Percentiles rank a stretch among this genome's conserved stretches.
These are phyloP conservation scores for Xestia ashworthii DNA, from an alignment of 2,888 invertebrate species.

Conservation along the genomic window DNA sequence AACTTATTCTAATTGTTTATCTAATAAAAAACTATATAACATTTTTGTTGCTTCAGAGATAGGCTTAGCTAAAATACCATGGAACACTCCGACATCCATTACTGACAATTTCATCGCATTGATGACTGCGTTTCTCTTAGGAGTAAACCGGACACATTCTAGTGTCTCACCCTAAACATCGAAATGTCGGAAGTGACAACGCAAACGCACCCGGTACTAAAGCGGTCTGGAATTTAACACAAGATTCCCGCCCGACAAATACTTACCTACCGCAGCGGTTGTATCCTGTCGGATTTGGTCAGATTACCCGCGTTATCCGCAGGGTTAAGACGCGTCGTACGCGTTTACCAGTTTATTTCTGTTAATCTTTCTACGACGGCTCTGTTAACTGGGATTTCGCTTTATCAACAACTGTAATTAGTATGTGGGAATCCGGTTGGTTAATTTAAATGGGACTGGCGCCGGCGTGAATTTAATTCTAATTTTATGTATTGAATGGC, in stretches of 20 bases:
- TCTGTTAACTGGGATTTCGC: constrained; percentile 69
- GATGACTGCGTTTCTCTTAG: no score
- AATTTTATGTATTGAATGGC: constrained; percentile 56
- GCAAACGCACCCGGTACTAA: constrained; percentile 72
- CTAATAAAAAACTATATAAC: no score
- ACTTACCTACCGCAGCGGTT: constrained; percentile 86
- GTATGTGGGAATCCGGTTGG: constrained; percentile 63
- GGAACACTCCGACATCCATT: no score
- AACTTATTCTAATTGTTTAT: no score
- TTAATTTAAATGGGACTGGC: constrained; percentile 62
- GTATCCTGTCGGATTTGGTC: constrained; percentile 80
- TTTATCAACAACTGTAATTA: constrained; percentile 69
- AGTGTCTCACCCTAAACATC: neutral
- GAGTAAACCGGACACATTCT: no score
- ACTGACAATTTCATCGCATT: no score
- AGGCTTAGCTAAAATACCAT: no score
- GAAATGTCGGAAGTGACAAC: constrained; percentile 56
- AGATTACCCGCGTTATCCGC: constrained; percentile 71
- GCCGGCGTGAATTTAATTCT: constrained; percentile 54
- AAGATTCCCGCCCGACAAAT: constrained; percentile 79
- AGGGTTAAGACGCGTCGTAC: constrained; percentile 61
- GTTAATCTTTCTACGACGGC: constrained; percentile 63
- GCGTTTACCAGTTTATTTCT: constrained; percentile 69
- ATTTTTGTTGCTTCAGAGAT: no score
- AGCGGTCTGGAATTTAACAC: constrained; percentile 77